Percentiles rank a stretch among this genome's conserved stretches.
Conservation (phyloP, 2,888 invertebrate species). For the Helobdella robusta region DNA sequence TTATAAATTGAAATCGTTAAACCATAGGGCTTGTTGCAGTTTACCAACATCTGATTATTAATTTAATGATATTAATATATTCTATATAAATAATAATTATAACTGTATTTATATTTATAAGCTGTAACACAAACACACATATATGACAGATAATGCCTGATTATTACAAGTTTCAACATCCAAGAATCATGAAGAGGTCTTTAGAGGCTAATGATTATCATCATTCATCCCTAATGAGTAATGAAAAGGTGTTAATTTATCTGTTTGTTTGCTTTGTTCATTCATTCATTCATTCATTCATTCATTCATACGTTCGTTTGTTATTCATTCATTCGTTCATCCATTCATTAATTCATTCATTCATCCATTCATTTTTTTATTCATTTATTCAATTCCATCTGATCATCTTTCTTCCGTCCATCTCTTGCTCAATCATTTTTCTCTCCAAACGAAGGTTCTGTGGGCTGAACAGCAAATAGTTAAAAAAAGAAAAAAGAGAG, state of each 20-base stretch:
- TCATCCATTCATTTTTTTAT: neutral
- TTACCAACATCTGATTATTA: no score
- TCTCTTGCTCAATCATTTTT: conserved; percentile 1
- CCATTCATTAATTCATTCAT: neutral
- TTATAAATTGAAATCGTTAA: no score
- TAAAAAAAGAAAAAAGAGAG: conserved; percentile 70
- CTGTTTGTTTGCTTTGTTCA: neutral
- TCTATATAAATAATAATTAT: no score
- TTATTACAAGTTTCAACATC: conserved; percentile 27
- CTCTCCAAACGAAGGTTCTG: conserved; percentile 47
- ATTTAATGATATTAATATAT: no score
- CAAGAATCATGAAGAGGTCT: conserved; percentile 25
- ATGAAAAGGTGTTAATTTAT: conserved; percentile 12
- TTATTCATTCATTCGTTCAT: no score
- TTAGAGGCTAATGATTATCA: conserved; percentile 16
- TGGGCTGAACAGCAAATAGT: conserved; percentile 75
- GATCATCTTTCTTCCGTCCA: neutral
- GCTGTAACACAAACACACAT: no score
- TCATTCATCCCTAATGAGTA: conserved; percentile 15
- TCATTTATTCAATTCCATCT: neutral
- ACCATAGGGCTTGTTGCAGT: no score
- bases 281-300: no score
- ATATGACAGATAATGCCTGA: conserved; percentile 28
- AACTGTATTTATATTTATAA: no score
- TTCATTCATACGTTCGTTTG: no score